Percentiles rank a stretch among this genome's conserved stretches.
These are phyloP conservation scores for Cataglyphis livida DNA, from an alignment of 2,888 invertebrate species.

Conservation along the genomic window DNA sequence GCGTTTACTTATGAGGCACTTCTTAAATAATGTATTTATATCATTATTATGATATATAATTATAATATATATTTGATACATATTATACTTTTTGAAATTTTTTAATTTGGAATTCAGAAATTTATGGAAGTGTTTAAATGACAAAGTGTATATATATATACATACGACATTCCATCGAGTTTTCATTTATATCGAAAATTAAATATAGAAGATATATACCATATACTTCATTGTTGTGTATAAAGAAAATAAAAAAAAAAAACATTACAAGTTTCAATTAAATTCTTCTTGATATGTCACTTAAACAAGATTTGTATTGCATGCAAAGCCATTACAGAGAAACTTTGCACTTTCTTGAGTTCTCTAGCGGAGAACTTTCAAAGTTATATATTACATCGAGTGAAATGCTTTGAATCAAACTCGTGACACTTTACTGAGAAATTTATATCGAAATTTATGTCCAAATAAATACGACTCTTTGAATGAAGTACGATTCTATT, in stretches of 20 bases:
- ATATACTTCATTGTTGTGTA: not conserved
- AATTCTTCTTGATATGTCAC: constrained; percentile 4
- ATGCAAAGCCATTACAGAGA: not conserved
- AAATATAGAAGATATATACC: not conserved
- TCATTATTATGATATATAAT: not conserved
- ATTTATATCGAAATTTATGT: constrained; percentile 37
- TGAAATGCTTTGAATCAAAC: constrained; percentile 34
- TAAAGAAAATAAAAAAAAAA: not conserved
- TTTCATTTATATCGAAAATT: not conserved
- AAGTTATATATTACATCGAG: constrained; percentile 45
- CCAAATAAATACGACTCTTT: constrained; percentile 30
- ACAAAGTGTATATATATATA: not conserved
- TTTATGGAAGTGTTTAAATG: not conserved
- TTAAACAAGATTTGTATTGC: constrained; percentile 30
- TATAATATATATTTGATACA: not conserved
- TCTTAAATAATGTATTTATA: not conserved
- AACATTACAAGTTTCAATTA: not conserved
- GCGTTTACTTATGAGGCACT: not conserved
- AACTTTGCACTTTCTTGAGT: constrained; percentile 20
- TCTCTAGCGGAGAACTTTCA: constrained; percentile 15
- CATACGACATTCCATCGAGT: not conserved
- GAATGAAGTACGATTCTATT: constrained; percentile 6
- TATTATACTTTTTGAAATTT: not conserved
- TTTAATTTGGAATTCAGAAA: not conserved
- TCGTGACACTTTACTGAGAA: constrained; percentile 22